Evolutionary conservation across 2,797 vertebrate genomes (phyloP).

Genomic region (Urosaurus nigricauda): DNA sequence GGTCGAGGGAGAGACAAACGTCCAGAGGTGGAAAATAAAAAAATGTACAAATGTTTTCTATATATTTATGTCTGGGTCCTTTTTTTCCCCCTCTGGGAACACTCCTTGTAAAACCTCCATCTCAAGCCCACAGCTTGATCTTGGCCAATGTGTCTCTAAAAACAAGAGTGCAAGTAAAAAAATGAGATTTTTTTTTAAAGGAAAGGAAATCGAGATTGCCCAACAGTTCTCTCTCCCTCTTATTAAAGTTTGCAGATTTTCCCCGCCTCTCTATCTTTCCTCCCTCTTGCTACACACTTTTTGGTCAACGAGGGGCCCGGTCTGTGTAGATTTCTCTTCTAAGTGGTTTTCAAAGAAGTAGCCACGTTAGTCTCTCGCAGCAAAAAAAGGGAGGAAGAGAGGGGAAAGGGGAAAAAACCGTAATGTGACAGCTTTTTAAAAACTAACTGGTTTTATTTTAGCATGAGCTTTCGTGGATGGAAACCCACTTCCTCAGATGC

Average conservation of each 20-base stretch:
- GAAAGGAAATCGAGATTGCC: slow-evolving; percentile 33
- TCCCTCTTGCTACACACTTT: background rate
- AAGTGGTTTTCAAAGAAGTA: too few species aligned
- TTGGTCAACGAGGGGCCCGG: slow-evolving; percentile 39
- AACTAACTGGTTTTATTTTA: too few species aligned
- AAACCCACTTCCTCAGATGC: too few species aligned
- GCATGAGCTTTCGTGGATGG: too few species aligned
- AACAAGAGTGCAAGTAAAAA: slow-evolving; percentile 43
- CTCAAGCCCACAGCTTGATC: background rate
- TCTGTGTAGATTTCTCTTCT: slow-evolving; percentile 32
- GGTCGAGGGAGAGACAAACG: slow-evolving; percentile 7
- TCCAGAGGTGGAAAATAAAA: too few species aligned
- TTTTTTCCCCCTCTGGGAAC: background rate
- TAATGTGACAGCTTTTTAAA: background rate
- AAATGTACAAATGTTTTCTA: too few species aligned
- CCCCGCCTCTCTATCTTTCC: too few species aligned
- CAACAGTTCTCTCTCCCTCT: slow-evolving; percentile 72
- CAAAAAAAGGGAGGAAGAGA: background rate
- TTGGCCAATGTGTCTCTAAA: background rate
- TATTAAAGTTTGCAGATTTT: background rate
- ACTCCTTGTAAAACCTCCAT: slow-evolving; percentile 18
- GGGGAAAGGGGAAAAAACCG: slow-evolving; percentile 5
- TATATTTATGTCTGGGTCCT: slow-evolving; percentile 1
- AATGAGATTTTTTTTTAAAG: slow-evolving; percentile 1
- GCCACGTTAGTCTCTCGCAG: too few species aligned